Conservation (phyloP, 2,888 invertebrate species). For the Synergus gifuensis region DNA sequence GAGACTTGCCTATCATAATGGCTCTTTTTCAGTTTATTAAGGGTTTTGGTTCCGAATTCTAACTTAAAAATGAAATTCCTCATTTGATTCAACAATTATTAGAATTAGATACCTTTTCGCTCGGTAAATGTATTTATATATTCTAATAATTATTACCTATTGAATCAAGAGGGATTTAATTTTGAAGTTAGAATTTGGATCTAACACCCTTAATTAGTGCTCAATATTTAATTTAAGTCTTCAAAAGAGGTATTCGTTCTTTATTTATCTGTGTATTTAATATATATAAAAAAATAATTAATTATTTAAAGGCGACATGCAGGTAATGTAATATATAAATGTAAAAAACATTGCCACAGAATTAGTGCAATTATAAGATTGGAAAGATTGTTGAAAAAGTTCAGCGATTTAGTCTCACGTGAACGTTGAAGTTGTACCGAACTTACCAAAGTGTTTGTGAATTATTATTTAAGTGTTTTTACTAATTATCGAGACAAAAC, state of each 20-base stretch:
- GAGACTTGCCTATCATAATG: slow-evolving; percentile 61
- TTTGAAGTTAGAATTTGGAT: no score
- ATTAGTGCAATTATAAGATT: slow-evolving; percentile 40
- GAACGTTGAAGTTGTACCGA: slow-evolving; percentile 27
- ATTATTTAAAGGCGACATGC: slow-evolving; percentile 43
- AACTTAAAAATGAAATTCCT: no score
- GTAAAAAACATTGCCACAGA: slow-evolving; percentile 38
- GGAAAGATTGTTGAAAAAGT: slow-evolving; percentile 35
- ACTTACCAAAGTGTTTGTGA: slow-evolving; percentile 40
- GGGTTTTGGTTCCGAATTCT: no score
- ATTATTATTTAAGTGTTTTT: slow-evolving; percentile 39
- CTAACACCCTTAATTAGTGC: background rate
- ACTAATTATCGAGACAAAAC: slow-evolving; percentile 20
- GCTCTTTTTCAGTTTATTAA: slow-evolving; percentile 14
- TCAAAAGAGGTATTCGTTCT: slow-evolving; percentile 35
- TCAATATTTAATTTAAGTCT: slow-evolving; percentile 38
- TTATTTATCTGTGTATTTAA: slow-evolving; percentile 40
- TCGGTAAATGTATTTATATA: no score
- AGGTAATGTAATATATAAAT: slow-evolving; percentile 45
- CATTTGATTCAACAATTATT: no score
- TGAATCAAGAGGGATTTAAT: no score
- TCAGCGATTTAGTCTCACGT: slow-evolving; percentile 14
- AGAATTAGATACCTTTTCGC: no score
- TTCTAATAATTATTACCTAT: no score
- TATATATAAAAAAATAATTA: slow-evolving; percentile 41